Percentiles rank a stretch among this genome's conserved stretches.
Conservation (phyloP, 2,888 invertebrate genomes). For the Orthosia incerta region DNA sequence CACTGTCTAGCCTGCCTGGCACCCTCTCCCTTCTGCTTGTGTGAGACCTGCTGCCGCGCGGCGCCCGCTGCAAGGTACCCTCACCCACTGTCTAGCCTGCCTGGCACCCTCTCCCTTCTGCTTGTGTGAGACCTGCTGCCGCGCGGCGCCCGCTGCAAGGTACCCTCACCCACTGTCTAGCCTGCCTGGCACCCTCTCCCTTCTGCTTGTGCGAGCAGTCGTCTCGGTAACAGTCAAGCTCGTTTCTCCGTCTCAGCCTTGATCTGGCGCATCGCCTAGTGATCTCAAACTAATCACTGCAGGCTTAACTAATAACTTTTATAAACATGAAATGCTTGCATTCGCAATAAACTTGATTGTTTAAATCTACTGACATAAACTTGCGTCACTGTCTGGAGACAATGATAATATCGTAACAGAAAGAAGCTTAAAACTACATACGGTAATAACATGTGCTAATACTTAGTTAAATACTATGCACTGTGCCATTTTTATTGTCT, state of each 20-base stretch:
- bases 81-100: neutral
- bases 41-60: no score
- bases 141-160: conserved; percentile 71
- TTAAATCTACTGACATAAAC: neutral
- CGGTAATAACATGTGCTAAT: neutral
- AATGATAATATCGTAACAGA: conserved; percentile 2
- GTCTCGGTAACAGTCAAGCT: neutral
- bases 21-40: neutral
- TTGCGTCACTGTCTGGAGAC: conserved; percentile 14
- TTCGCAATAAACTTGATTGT: neutral
- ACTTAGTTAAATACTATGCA: neutral
- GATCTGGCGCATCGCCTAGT: neutral
- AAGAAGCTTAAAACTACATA: neutral
- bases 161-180: conserved; percentile 55
- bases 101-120: neutral
- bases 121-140: no score
- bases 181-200: neutral
- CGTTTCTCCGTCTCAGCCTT: no score
- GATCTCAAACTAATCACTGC: neutral
- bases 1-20: no score
- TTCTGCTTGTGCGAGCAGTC: neutral
- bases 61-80: conserved; percentile 75
- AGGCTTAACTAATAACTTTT: neutral
- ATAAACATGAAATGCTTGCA: conserved; percentile 3
- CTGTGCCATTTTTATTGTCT: neutral